A percentile compares a stretch with the other conserved stretches of the same genome.
These are phyloP conservation scores for Cephalopterus ornatus DNA, from an alignment of 2,113 vertebrate genomes.

Conservation along the genomic window DNA sequence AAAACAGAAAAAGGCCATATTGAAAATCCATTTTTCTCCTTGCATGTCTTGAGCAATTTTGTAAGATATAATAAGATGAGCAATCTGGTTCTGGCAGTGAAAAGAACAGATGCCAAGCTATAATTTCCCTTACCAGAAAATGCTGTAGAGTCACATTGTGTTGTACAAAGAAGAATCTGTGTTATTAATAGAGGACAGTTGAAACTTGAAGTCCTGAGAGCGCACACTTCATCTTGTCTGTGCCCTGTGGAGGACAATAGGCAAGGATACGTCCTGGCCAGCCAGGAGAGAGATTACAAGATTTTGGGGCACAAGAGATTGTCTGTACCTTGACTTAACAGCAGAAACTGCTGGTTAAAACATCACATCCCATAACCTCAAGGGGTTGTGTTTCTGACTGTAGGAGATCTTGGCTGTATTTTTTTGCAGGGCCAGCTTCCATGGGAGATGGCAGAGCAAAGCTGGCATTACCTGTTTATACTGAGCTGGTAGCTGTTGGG, in stretches of 20 bases:
- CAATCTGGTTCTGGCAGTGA: slow-evolving; percentile 68
- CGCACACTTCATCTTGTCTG: neutral
- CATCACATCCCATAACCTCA: neutral
- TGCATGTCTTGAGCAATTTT: slow-evolving; percentile 60
- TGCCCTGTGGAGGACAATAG: neutral
- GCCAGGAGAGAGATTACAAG: neutral
- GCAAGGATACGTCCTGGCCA: neutral
- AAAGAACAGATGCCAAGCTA: slow-evolving; percentile 66
- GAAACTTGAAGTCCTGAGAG: slow-evolving; percentile 18
- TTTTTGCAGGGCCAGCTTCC: neutral
- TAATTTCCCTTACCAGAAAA: slow-evolving; percentile 62
- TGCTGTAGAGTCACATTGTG: slow-evolving; percentile 53
- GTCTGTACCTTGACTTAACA: neutral
- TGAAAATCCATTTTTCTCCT: slow-evolving; percentile 69
- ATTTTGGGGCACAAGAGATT: neutral
- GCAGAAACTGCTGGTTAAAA: neutral
- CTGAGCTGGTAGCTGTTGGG: neutral
- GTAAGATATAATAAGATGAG: slow-evolving; percentile 66
- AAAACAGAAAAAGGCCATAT: slow-evolving; percentile 28
- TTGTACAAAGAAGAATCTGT: neutral
- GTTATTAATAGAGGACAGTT: slow-evolving; percentile 46
- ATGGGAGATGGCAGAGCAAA: neutral
- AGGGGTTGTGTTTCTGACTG: neutral
- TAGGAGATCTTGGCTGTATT: neutral
- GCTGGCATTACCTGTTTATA: neutral